phyloP scores from a whole-genome alignment of 2,888 invertebrate species.

The Hypomecis atomaria region DNA sequence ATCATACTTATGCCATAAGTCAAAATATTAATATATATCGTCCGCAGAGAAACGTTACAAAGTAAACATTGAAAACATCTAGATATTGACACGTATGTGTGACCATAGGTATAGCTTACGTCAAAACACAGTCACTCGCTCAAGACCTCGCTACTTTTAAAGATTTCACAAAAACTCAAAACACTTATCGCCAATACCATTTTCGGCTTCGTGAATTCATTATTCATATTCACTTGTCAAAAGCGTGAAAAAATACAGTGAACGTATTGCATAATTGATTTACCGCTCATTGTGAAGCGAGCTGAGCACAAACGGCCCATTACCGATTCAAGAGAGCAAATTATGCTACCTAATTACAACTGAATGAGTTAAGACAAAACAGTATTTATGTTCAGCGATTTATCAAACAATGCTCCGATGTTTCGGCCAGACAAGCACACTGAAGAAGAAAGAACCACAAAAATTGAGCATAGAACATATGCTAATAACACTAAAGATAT shows the following conservation, averaged over 20 bases:
- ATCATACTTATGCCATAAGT: too few relatives aligned
- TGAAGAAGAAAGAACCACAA: constrained; percentile 70
- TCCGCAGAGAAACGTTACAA: too few relatives aligned
- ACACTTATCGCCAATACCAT: constrained; percentile 39
- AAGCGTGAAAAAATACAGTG: constrained; percentile 57
- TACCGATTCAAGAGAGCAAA: constrained; percentile 80
- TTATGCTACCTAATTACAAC: constrained; percentile 83
- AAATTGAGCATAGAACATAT: constrained; percentile 74
- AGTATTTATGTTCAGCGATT: constrained; percentile 83
- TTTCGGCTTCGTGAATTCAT: constrained; percentile 45
- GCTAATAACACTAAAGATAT: constrained; percentile 49
- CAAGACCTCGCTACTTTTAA: constrained; percentile 14
- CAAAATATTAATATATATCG: too few relatives aligned
- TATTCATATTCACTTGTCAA: constrained; percentile 56
- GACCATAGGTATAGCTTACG: background rate
- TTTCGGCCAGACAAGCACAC: constrained; percentile 69
- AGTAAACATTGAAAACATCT: too few relatives aligned
- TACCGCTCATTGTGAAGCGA: constrained; percentile 70
- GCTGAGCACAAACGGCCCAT: constrained; percentile 68
- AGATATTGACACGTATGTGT: background rate
- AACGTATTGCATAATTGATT: constrained; percentile 74
- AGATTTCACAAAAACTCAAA: constrained; percentile 37
- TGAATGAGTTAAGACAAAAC: constrained; percentile 79
- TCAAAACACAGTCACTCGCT: constrained; percentile 1
- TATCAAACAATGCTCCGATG: constrained; percentile 80